Evolutionary conservation across 2,113 vertebrate genomes (phyloP), one percentile per base, ranked within the genome.

Genomic region (Cyanistes caeruleus): DNA sequence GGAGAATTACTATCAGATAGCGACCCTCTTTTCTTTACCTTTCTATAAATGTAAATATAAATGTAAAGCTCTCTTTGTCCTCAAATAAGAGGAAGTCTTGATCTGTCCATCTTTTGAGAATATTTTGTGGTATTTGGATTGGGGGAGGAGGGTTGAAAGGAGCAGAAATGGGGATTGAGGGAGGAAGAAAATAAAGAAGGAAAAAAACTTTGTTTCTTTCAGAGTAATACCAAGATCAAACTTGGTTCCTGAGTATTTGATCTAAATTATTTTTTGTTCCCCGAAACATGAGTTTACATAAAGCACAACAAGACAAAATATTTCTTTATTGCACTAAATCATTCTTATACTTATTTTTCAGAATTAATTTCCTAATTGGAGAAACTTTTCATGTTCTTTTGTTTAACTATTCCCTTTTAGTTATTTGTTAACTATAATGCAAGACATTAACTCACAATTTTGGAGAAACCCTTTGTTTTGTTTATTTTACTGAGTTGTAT

Each of bases 121-220:
- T 10, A 19, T 39, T 18, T n/a, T 65, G 6, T 48, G 31, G 3
- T 41, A 16, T 69, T 60, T 81, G 25, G 8, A 11, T 3, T 15
- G 8, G 5, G 11, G 8, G 1, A 17, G 6, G 3, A 1, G 4
- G 2, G 1, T 3, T 12, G 4, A 24, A n/a, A 10, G 2, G 9
- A 5, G 3, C 4, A 67, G 24, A 75, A 82, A 60, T n/a, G 9
- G 7, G 11, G 16, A 46, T 15, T 41, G 9, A 37, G 4, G 1
- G 1, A 85, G 7, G 5, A 51, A 78, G 7, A 27, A 85, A 39
- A 18, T 27, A 41, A 60, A 70, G 4, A 8, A 2, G 2, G 9
- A 10, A 4, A 53, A 35, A n/a, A 2, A 2, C 1, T 4, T 75
- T 41, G 2, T 58, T 84, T 24, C 23, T 7, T 35, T 2, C 3